Evolutionary conservation across 2,797 vertebrate genomes (phyloP), one percentile per base, ranked within the genome.

Genomic region (Semotilus atromaculatus): DNA sequence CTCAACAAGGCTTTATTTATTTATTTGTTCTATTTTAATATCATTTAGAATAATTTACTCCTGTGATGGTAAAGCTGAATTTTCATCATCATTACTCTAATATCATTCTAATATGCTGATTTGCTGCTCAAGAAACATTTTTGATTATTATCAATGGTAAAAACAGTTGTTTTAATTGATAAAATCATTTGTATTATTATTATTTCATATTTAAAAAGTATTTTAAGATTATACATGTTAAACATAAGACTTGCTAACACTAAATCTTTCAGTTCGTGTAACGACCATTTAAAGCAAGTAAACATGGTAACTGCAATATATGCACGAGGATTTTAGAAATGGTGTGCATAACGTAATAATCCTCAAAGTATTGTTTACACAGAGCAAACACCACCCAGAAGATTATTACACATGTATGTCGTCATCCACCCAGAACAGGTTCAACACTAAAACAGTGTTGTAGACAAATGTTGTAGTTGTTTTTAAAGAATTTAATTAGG

Each of bases 301-400:
- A 53, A 53, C 48, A 14, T 8, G 19, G 1, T 21, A 75, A 53
- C 31, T 36, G 48, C 21, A 75, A n/a, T n/a, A 23, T 23, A 51
- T 75, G 72, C 19, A n/a, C 4, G 26, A 53, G 5, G 31, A 75
- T n/a, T 75, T 55, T 23, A 55, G 31, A 75, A 16, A n/a, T 13
- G 34, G 29, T 31, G 26, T 48, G 5, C 18, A 29, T 19, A 26
- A 73, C 1, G 5, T 16, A 55, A 55, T 34, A 14, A 75, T 75
- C 73, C 14, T 36, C 13, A 55, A 38, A 58, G 21, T 26, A 75
- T 58, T 75, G 51, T 75, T 75, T 75, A n/a, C 29, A n/a, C 51
- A 58, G 13, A 58, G 51, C 51, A 55, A 75, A 21, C 73, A n/a
- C 51, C 51, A 58, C 73, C 51, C 73, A 58, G 36, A 75, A 38